Evolutionary conservation across 1,140 invertebrate species (phyloP), one percentile per base, ranked within the genome.

Genomic region (Danaus plexippus): DNA sequence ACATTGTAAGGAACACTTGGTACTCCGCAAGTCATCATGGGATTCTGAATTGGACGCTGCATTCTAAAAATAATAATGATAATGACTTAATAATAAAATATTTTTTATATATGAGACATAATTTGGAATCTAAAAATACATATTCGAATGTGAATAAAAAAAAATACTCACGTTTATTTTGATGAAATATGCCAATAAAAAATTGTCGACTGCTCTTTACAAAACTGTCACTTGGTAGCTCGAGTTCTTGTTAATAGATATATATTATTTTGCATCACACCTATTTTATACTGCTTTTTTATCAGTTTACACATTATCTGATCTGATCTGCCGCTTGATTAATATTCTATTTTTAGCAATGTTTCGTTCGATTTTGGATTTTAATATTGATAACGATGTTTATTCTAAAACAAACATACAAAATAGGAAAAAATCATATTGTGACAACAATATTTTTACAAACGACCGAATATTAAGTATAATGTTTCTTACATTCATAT

Each of bases 11-110:
- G 52, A 57, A 47, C 13, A 9, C 13, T 52, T 45, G 56, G 55
- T 13, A 53, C 15, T 47, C 56, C 41, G 12, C 59, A 61, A 9
- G 56, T 41, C 43, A 54, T 59, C 52, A 58, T 62, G 41, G 59
- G 55, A 15, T 57, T 59, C 43, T 57, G 52, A 8, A 50, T 59
- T 54, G 59, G 62, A 11, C 62, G 65, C 43, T 69, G 64, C 67
- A 69, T 69, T 60, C 67, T 69, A 58, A 0, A 52, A 61, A 11
- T 61, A 49, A 46, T 43, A 15, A 46, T 55, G 47, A 9, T 15
- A 2, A 51, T 47, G 10, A n/a, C 3, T 45, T 45, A 45, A 13
- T 1, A 47, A 47, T 8, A 13, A 47, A 13, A 47, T 12, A 11
- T 2, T 12, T 7, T 47, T 47, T 10, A 3, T 47, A 13, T 9